phyloP scores from a whole-genome alignment of 1,140 invertebrate species.

The Varroa destructor region DNA sequence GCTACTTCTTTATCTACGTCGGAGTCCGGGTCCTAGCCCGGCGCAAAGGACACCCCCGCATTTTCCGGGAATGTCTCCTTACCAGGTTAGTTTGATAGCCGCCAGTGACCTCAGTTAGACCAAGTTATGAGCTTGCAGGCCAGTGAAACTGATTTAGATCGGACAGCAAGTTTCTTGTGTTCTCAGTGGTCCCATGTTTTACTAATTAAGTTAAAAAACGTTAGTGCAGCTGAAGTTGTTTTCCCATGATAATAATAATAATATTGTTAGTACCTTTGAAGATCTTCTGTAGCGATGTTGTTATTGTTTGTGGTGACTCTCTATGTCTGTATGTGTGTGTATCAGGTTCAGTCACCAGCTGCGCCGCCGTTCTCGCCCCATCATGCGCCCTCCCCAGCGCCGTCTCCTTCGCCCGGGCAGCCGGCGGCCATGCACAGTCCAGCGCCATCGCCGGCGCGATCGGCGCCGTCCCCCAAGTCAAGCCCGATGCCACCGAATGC shows the following conservation, averaged over 20 bases:
- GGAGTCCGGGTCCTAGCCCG: conserved; percentile 19
- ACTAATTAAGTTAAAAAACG: too few species aligned
- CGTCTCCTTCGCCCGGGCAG: conserved; percentile 30
- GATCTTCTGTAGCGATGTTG: too few species aligned
- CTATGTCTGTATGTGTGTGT: neutral
- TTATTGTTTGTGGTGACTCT: too few species aligned
- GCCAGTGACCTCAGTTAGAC: too few species aligned
- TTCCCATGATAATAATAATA: too few species aligned
- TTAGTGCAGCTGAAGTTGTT: too few species aligned
- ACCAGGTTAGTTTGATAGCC: neutral
- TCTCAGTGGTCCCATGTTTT: too few species aligned
- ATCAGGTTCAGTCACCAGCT: conserved; percentile 7
- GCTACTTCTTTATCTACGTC: conserved; percentile 20
- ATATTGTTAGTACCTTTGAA: too few species aligned
- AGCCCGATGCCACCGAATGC: conserved; percentile 12
- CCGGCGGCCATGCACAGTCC: conserved; percentile 1
- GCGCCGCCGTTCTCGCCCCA: conserved; percentile 31
- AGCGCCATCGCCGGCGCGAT: conserved; percentile 29
- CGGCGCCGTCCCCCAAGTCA: conserved; percentile 31
- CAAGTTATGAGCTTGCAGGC: too few species aligned
- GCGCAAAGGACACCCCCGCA: conserved; percentile 23
- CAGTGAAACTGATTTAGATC: too few species aligned
- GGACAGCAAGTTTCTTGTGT: too few species aligned
- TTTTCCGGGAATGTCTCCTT: conserved; percentile 24
- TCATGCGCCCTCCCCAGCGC: conserved; percentile 30